Percentiles rank a stretch among this genome's conserved stretches.
These are phyloP conservation scores for Steatocranus sp. DNA, from an alignment of 2,797 vertebrate species.

Conservation along the genomic window DNA sequence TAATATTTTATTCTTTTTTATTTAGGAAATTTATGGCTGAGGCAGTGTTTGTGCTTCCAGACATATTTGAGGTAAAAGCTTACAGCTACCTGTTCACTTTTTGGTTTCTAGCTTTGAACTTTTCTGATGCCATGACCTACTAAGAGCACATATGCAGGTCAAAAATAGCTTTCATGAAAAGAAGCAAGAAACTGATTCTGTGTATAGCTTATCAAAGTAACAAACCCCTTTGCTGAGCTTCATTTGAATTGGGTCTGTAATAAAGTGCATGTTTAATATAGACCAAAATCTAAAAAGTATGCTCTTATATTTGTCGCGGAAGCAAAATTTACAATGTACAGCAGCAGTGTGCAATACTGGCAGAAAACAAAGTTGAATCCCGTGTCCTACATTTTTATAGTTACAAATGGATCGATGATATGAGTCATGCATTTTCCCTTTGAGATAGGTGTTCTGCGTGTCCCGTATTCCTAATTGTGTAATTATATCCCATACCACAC, in stretches of 20 bases:
- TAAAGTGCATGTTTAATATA: background rate
- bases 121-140: background rate
- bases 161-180: background rate
- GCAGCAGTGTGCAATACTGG: background rate
- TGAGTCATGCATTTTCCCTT: slow-evolving; percentile 24
- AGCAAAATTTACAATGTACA: background rate
- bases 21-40: background rate
- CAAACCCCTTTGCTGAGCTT: background rate
- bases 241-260: background rate
- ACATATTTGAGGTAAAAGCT: background rate
- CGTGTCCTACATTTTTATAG: slow-evolving; percentile 8
- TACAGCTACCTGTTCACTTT: background rate
- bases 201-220: background rate
- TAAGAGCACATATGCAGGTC: background rate
- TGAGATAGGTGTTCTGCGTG: slow-evolving; percentile 38
- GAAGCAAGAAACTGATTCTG: background rate
- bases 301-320: background rate
- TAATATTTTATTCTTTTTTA: background rate
- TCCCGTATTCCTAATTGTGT: slow-evolving; percentile 55
- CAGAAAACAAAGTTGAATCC: background rate
- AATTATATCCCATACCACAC: slow-evolving; percentile 39
- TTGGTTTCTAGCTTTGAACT: background rate
- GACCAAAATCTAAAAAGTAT: background rate
- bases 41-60: background rate
- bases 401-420: slow-evolving; percentile 8